Evolutionary conservation across 1,140 invertebrate genomes (phyloP).

Genomic region (Drosophila busckii): DNA sequence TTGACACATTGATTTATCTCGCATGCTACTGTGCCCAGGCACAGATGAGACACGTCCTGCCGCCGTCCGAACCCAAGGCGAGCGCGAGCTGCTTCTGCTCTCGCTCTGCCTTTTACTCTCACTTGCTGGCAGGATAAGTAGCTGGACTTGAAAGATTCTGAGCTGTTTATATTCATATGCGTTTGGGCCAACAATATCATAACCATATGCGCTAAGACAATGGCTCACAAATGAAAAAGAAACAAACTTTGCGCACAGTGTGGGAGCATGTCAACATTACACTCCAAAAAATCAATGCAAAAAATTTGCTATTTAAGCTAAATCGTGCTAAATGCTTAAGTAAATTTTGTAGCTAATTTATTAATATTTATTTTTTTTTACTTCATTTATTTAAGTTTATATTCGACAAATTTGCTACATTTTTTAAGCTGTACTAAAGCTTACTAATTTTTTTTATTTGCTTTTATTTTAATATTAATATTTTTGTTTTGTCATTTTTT

Average conservation of each 20-base stretch:
- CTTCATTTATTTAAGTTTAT: too few relatives aligned
- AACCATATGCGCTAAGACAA: slow-evolving; percentile 52
- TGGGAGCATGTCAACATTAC: slow-evolving; percentile 10
- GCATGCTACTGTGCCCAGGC: slow-evolving; percentile 78
- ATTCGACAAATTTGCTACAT: too few relatives aligned
- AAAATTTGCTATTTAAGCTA: neutral
- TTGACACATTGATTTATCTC: slow-evolving; percentile 79
- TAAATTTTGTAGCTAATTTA: neutral
- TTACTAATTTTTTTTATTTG: too few relatives aligned
- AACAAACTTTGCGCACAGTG: slow-evolving; percentile 13
- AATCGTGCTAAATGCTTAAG: too few relatives aligned
- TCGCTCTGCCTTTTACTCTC: neutral
- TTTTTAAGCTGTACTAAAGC: too few relatives aligned
- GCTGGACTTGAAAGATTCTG: too few relatives aligned
- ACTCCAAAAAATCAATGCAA: neutral
- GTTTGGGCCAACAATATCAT: slow-evolving; percentile 60
- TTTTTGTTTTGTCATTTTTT: too few relatives aligned
- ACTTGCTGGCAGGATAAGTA: slow-evolving; percentile 14
- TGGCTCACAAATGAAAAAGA: slow-evolving; percentile 1
- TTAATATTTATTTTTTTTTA: too few relatives aligned
- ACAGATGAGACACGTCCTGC: slow-evolving; percentile 47
- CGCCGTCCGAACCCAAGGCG: slow-evolving; percentile 18
- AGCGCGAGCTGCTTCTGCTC: neutral
- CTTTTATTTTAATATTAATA: too few relatives aligned
- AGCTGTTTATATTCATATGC: slow-evolving; percentile 65